Percentiles rank a stretch among this genome's conserved stretches.
Evolutionary conservation across 2,888 invertebrate genomes (phyloP).

Genomic region (Eupithecia subumbrata): DNA sequence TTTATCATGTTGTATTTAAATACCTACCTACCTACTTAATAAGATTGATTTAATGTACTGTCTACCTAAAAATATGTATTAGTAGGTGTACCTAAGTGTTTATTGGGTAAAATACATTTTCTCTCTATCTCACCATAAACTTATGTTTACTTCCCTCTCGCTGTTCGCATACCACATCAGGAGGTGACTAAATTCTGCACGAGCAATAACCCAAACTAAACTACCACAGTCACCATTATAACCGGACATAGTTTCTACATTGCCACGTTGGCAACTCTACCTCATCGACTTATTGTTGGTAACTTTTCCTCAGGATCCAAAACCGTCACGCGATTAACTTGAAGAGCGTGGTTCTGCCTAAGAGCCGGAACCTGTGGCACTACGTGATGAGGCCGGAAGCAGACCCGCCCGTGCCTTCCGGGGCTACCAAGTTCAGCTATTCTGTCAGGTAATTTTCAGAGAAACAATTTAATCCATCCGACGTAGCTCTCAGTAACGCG

Average conservation of each 20-base stretch:
- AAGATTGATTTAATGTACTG: no score
- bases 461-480: no score
- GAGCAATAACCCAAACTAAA: no score
- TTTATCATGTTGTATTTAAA: no score
- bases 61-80: no score
- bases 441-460: conserved; percentile 80
- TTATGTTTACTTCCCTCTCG: no score
- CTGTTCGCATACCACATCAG: background rate
- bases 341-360: conserved; percentile 64
- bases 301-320: conserved; percentile 57
- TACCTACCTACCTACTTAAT: no score
- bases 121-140: no score
- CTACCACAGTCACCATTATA: background rate
- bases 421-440: conserved; percentile 89
- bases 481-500: no score
- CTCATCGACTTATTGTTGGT: background rate
- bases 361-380: conserved; percentile 64
- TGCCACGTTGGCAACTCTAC: background rate
- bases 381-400: conserved; percentile 70
- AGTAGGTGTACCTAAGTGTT: no score
- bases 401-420: conserved; percentile 90
- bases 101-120: no score
- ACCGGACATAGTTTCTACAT: background rate
- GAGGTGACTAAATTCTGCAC: background rate
- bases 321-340: conserved; percentile 65